Evolutionary conservation across 2,113 vertebrate genomes (phyloP), one percentile per base, ranked within the genome.

Genomic region (Paralichthys olivaceus): DNA sequence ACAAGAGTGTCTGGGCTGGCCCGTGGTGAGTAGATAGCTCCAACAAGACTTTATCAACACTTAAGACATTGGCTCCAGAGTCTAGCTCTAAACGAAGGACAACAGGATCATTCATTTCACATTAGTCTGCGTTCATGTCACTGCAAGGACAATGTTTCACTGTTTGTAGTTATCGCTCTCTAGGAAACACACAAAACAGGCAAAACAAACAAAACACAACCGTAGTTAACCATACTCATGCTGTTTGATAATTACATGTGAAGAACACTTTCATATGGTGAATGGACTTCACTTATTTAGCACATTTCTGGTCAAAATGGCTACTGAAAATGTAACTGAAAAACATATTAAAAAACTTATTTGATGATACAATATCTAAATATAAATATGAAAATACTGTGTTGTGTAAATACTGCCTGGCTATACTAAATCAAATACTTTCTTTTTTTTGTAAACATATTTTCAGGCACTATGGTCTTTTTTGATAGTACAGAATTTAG

Each of bases 1-100:
- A 82, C 86, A 92, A 72, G 75, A 85, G 68, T 14, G 79, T 89
- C 90, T 80, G 56, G 60, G 72, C 57, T 51, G 71, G 58, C 12
- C 14, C 9, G 60, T n/a, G 72, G 63, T 75, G 45, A 69, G 69
- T 45, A 69, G 79, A 72, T n/a, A 45, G 45, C 67, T 55, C n/a
- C 7, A 19, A 47, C 74, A 65, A 86, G 73, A 79, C 75, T 83
- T 82, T 49, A 76, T 75, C 82, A 77, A 69, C 87, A 73, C 69
- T 81, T 79, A 77, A 82, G 62, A 73, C 56, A 49, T 22, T 29
- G 62, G 17, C 59, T 43, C 13, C 1, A 28, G 58, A 58, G 53
- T 77, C 29, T 20, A 23, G 26, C 60, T 54, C 32, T 17, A 57
- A 45, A 32, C 47, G 14, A n/a, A 43, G 55, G 29, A 69, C 56